Conservation (phyloP, 2,888 invertebrate species). For the Danaus chrysippus region DNA sequence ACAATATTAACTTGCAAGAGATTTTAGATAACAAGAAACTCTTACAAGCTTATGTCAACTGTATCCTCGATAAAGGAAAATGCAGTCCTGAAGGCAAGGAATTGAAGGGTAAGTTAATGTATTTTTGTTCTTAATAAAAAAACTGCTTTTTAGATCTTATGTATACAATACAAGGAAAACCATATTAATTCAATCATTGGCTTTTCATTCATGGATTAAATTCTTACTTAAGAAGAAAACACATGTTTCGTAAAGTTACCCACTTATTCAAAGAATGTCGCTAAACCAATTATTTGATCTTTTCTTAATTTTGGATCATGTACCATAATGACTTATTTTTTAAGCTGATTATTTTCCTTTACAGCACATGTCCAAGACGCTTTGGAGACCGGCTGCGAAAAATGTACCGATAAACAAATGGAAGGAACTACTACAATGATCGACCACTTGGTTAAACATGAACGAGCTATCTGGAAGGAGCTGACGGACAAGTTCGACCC, state of each 20-base stretch:
- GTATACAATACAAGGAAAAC: neutral
- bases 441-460: conserved; percentile 56
- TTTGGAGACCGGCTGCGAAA: conserved; percentile 54
- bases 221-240: too few species aligned
- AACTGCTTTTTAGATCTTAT: neutral
- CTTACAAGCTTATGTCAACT: conserved; percentile 81
- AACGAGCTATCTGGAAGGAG: conserved; percentile 47
- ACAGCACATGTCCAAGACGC: conserved; percentile 62
- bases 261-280: too few species aligned
- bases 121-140: neutral
- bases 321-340: too few species aligned
- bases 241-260: too few species aligned
- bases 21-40: conserved; percentile 81
- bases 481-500: conserved; percentile 52
- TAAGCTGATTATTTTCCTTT: too few species aligned
- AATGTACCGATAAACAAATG: conserved; percentile 54
- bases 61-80: conserved; percentile 78
- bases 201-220: too few species aligned
- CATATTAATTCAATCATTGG: too few species aligned
- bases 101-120: conserved; percentile 81
- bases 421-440: conserved; percentile 48
- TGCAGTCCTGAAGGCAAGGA: conserved; percentile 85
- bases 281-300: too few species aligned
- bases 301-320: too few species aligned
- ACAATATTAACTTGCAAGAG: conserved; percentile 82